Conservation (phyloP, 2,797 vertebrate genomes). For the Sebastes diploproa region DNA sequence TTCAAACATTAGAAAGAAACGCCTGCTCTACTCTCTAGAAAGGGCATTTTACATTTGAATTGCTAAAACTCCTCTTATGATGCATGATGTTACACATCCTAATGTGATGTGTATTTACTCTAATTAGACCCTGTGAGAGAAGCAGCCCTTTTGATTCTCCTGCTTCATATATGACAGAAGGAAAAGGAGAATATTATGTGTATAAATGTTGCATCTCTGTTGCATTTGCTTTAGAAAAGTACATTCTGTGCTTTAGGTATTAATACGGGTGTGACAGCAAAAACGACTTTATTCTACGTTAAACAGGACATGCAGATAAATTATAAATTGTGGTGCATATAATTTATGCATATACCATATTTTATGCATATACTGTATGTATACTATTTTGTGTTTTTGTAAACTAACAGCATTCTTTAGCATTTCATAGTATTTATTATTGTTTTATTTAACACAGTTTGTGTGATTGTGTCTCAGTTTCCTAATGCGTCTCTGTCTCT, state of each 20-base stretch:
- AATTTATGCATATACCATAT: neutral
- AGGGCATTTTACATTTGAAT: neutral
- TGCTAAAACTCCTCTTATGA: neutral
- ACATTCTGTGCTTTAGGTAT: neutral
- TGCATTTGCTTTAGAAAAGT: neutral
- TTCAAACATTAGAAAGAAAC: neutral
- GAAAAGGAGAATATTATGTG: neutral
- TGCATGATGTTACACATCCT: neutral
- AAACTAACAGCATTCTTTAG: neutral
- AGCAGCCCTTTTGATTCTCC: neutral
- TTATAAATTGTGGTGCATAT: neutral
- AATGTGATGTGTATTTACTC: neutral
- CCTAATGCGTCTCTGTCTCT: neutral
- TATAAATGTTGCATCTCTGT: neutral
- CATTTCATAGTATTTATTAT: neutral
- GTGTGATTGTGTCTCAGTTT: neutral
- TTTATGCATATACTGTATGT: neutral
- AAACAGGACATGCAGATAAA: neutral
- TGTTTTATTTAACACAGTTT: neutral
- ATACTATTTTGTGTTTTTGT: neutral
- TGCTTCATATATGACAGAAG: neutral
- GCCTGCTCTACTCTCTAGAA: neutral
- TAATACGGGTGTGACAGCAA: neutral
- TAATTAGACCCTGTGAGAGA: constrained; percentile 11
- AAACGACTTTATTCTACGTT: neutral